Conservation (phyloP, 2,113 vertebrate species). For the Arizona elegans region DNA sequence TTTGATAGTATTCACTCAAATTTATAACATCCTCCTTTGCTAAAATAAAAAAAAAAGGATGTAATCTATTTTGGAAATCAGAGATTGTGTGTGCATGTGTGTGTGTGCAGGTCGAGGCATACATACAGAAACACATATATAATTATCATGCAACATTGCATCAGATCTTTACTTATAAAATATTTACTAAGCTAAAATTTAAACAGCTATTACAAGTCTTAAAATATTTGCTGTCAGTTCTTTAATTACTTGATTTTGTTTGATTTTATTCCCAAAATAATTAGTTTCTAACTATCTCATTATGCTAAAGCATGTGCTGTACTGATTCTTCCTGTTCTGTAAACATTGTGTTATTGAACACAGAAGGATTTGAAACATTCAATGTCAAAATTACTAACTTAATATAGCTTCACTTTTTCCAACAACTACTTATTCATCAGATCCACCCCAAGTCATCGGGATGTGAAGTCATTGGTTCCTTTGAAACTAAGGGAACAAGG, state of each 20-base stretch:
- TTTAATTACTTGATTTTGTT: slow-evolving; percentile 57
- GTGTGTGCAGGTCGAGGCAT: accelerated
- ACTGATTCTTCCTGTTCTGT: not conserved
- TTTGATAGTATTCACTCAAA: not conserved
- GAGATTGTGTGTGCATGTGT: accelerated
- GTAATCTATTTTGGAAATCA: not conserved
- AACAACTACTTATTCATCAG: not conserved
- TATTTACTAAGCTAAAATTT: not conserved
- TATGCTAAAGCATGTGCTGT: slow-evolving; percentile 25
- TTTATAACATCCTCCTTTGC: not conserved
- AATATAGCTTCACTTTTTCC: not conserved
- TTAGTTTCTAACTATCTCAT: slow-evolving; percentile 45
- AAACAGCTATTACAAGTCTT: not conserved
- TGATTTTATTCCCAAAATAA: slow-evolving; percentile 62
- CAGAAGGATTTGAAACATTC: not conserved
- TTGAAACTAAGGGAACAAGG: not conserved
- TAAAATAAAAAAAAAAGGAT: not conserved
- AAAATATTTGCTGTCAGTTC: slow-evolving; percentile 9
- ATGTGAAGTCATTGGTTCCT: not conserved
- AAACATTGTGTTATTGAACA: not conserved
- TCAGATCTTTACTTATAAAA: not conserved
- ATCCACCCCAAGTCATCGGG: not conserved
- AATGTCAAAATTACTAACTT: not conserved
- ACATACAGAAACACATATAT: not conserved
- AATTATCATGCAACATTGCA: accelerated